Evolutionary conservation across 1,140 invertebrate species (phyloP), one percentile per base, ranked within the genome.

Genomic region (Drosophila carrolli): DNA sequence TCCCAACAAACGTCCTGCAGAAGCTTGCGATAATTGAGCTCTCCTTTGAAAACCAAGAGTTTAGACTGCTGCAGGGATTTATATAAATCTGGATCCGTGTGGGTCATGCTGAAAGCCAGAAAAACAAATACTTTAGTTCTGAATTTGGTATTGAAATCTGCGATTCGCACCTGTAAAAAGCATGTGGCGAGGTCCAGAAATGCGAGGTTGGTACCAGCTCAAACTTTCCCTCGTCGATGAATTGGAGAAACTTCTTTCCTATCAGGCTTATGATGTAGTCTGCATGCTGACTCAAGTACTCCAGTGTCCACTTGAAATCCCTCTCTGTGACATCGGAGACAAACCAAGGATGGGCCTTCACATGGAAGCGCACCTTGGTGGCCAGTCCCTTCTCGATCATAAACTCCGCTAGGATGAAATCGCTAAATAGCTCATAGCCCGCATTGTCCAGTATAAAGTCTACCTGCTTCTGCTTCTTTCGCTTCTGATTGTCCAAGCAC

Each of bases 21-120:
- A 27, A 99, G 93, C 93, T 99, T 99, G 44, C 98, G 93, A 92
- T 99, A 99, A 93, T 99, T 99, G 6, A 99, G 93, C 91, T 99
- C 97, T 0, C 99, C 99, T 94, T 99, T 99, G 92, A 99, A 98
- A 80, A 99, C 95, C 0, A 98, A 79, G 0, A 98, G 92, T 53
- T 94, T 93, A 0, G 97, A 94, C 91, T 94, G 80, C 37, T 94
- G 93, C 8, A 99, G 93, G 62, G 95, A 94, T 35, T 92, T 81
- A 84, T 98, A 98, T 0, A 99, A 91, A 7, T 94, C 84, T 8
- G 94, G 94, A 72, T 95, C 95, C 8, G 94, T 89, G n/a, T 91
- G 84, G 79, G 95, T 93, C 98, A 99, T 99, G 86, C 96, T 93
- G 76, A 93, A 94, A 47, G n/a, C 1, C 0, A 5, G 41, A 32